phyloP scores from a whole-genome alignment of 2,113 vertebrate genomes.

The Paracanthobrama guichenoti region DNA sequence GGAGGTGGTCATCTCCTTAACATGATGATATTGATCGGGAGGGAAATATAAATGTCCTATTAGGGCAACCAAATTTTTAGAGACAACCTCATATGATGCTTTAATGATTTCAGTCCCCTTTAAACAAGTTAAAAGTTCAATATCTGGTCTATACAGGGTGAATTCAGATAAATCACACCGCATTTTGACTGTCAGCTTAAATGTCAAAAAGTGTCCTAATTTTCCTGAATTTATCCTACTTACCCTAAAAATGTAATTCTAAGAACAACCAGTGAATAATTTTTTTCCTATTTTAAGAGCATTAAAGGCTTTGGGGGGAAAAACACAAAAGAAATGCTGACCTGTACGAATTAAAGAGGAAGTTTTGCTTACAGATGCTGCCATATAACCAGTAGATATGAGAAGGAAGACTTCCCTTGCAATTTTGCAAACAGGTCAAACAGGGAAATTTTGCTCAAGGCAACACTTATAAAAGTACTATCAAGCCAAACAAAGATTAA shows the following conservation, averaged over 20 bases:
- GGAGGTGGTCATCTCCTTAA: conserved; percentile 31
- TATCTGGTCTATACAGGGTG: neutral
- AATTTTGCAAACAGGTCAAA: conserved; percentile 26
- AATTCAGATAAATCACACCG: neutral
- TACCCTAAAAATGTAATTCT: neutral
- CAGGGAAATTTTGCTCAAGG: conserved; percentile 26
- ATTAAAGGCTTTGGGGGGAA: neutral
- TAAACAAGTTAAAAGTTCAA: conserved; percentile 24
- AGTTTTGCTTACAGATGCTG: conserved; percentile 42
- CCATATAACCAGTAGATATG: conserved; percentile 44
- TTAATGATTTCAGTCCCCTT: neutral
- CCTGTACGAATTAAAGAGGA: conserved; percentile 14
- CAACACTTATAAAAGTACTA: conserved; percentile 10
- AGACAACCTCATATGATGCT: conserved; percentile 13
- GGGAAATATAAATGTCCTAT: conserved; percentile 24
- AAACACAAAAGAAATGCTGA: neutral
- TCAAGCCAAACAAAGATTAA: conserved; percentile 2
- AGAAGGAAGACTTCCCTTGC: conserved; percentile 47
- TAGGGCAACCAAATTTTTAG: conserved; percentile 4
- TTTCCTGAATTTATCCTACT: neutral
- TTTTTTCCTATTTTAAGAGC: neutral
- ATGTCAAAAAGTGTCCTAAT: neutral
- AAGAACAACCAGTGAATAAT: neutral
- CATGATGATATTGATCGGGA: conserved; percentile 30
- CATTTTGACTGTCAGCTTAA: neutral